Percentiles rank a stretch among this genome's conserved stretches.
Conservation (phyloP, 2,113 vertebrate genomes). For the Macrotis lagotis region DNA sequence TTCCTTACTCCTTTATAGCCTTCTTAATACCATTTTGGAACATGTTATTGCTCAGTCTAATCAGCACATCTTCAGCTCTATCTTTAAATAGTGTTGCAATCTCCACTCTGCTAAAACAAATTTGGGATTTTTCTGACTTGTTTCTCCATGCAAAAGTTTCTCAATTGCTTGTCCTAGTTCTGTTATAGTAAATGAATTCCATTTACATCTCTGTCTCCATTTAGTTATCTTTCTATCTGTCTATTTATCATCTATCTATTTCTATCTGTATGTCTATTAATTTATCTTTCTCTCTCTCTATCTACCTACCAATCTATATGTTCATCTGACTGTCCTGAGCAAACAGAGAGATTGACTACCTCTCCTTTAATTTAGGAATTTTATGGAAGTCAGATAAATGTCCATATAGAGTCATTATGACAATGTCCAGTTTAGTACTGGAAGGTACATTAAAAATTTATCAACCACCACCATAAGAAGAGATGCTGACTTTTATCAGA, state of each 20-base stretch:
- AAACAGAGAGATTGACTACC: not conserved
- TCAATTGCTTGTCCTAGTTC: not conserved
- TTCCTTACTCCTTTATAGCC: not conserved
- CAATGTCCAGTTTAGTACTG: not conserved
- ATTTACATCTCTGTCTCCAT: not conserved
- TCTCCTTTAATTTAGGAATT: not conserved
- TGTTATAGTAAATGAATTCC: not conserved
- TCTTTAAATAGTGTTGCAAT: not conserved
- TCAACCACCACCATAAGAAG: not conserved
- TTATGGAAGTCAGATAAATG: not conserved
- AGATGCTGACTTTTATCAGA: not conserved
- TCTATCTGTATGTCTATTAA: too few species aligned
- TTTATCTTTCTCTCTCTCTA: too few species aligned
- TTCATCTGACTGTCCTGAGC: not conserved
- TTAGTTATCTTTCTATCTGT: too few species aligned
- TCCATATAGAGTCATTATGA: not conserved
- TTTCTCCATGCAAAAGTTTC: not conserved
- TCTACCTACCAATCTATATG: not conserved
- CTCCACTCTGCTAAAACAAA: not conserved
- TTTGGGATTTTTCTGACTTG: not conserved
- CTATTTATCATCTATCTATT: too few species aligned
- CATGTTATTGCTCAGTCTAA: not conserved
- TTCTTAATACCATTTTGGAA: not conserved
- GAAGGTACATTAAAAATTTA: not conserved
- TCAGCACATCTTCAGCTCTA: not conserved